Percentiles rank a stretch among this genome's conserved stretches.
These are phyloP conservation scores for Prolemur simus DNA, from an alignment of 2,113 vertebrate genomes.

Conservation along the genomic window DNA sequence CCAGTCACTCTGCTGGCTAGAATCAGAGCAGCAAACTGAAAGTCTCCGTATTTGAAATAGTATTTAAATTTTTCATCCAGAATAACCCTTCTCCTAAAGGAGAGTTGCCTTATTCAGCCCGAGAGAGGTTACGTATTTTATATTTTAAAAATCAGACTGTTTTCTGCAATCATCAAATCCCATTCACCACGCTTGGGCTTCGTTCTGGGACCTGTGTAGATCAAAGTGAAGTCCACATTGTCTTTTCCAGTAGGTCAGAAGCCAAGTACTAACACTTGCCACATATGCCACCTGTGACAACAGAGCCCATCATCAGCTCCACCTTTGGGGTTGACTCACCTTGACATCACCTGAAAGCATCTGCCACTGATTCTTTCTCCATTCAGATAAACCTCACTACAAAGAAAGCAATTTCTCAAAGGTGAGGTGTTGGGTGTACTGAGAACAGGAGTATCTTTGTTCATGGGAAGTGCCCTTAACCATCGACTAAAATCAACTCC, in stretches of 20 bases:
- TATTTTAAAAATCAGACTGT: not conserved
- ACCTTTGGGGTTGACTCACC: not conserved
- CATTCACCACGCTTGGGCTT: not conserved
- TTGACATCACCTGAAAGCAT: not conserved
- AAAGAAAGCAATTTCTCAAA: not conserved
- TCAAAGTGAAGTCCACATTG: not conserved
- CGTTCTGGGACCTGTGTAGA: not conserved
- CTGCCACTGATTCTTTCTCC: not conserved
- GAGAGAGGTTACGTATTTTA: not conserved
- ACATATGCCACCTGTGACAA: not conserved
- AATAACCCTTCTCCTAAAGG: not conserved
- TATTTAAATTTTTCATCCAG: not conserved
- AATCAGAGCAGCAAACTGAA: not conserved
- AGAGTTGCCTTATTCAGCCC: not conserved
- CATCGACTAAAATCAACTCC: not conserved
- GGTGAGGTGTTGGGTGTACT: not conserved
- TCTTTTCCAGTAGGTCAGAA: not conserved
- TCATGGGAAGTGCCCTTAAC: not conserved
- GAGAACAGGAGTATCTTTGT: not conserved
- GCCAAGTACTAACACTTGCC: not conserved
- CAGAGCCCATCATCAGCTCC: not conserved
- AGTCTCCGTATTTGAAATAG: not conserved
- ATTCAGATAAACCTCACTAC: not conserved
- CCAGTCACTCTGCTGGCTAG: not conserved
- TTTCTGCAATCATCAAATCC: not conserved